Evolutionary conservation across 1,140 invertebrate genomes (phyloP).

Genomic region (Himalopsyche phryganea): DNA sequence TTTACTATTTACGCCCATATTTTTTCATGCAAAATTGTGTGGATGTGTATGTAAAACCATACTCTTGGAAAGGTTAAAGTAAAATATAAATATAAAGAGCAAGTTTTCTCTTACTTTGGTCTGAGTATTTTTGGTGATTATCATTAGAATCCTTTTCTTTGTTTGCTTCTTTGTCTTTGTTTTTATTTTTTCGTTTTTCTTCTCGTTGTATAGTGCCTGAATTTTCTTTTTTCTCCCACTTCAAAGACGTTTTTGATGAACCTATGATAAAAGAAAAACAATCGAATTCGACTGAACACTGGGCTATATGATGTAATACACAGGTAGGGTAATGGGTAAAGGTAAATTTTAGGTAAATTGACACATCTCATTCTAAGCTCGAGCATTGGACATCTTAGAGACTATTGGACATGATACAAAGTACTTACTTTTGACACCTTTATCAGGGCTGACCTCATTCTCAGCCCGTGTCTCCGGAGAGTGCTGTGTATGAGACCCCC

Average conservation of each 20-base stretch:
- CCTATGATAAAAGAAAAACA: slow-evolving; percentile 6
- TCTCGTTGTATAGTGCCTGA: slow-evolving; percentile 58
- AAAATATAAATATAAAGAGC: not conserved
- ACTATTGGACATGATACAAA: too few species aligned
- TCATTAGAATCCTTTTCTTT: slow-evolving; percentile 42
- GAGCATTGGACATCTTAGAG: too few species aligned
- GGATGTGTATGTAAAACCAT: too few species aligned
- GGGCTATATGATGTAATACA: too few species aligned
- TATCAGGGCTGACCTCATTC: slow-evolving; percentile 31
- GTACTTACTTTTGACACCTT: slow-evolving; percentile 13
- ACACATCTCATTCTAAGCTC: too few species aligned
- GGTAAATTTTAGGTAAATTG: too few species aligned
- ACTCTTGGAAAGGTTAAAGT: too few species aligned
- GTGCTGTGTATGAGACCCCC: not conserved
- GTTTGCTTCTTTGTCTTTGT: slow-evolving; percentile 48
- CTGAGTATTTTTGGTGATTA: slow-evolving; percentile 25
- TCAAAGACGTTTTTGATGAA: slow-evolving; percentile 38
- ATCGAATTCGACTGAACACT: too few species aligned
- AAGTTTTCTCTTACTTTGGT: slow-evolving; percentile 26
- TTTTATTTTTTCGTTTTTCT: slow-evolving; percentile 57
- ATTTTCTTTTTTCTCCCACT: slow-evolving; percentile 53
- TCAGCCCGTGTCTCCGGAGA: slow-evolving; percentile 32
- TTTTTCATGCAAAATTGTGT: too few species aligned
- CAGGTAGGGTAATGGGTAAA: too few species aligned
- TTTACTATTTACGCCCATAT: too few species aligned